These are phyloP conservation scores for Tinea pellionella DNA, from an alignment of 2,888 invertebrate genomes.

Conservation along the genomic window DNA sequence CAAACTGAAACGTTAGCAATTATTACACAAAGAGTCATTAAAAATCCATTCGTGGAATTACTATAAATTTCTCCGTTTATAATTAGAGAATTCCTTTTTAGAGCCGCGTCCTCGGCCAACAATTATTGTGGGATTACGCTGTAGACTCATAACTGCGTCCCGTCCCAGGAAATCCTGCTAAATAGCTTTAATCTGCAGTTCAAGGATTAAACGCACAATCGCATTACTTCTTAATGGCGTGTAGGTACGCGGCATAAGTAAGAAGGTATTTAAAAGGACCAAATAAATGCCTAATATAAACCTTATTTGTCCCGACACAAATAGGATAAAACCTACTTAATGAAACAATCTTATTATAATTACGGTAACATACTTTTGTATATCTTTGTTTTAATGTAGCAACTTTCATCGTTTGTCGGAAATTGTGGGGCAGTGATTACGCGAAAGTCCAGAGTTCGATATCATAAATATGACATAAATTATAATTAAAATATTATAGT, in stretches of 20 bases:
- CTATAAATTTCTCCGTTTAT: conserved; percentile 5
- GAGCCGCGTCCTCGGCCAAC: conserved; percentile 36
- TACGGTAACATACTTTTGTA: too few species aligned
- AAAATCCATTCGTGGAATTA: conserved; percentile 10
- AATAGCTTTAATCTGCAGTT: conserved; percentile 58
- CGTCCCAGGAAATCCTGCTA: conserved; percentile 41
- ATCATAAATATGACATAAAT: too few species aligned
- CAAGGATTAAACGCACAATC: conserved; percentile 39
- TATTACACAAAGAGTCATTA: conserved; percentile 2
- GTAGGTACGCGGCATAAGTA: conserved; percentile 9
- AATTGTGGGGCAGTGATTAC: too few species aligned
- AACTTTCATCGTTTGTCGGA: too few species aligned
- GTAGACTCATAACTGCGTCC: conserved; percentile 54
- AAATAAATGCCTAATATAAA: background rate
- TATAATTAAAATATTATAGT: too few species aligned
- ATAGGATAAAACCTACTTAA: background rate
- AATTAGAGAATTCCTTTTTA: conserved; percentile 12
- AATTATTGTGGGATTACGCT: conserved; percentile 57
- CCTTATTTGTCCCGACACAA: background rate
- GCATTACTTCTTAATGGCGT: conserved; percentile 12
- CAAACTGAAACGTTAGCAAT: background rate
- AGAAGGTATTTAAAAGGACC: background rate
- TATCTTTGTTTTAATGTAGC: too few species aligned
- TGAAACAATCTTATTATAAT: background rate
- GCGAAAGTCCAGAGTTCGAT: too few species aligned